phyloP scores from a whole-genome alignment of 2,888 invertebrate genomes.

The Pandemis cinnamomeana region DNA sequence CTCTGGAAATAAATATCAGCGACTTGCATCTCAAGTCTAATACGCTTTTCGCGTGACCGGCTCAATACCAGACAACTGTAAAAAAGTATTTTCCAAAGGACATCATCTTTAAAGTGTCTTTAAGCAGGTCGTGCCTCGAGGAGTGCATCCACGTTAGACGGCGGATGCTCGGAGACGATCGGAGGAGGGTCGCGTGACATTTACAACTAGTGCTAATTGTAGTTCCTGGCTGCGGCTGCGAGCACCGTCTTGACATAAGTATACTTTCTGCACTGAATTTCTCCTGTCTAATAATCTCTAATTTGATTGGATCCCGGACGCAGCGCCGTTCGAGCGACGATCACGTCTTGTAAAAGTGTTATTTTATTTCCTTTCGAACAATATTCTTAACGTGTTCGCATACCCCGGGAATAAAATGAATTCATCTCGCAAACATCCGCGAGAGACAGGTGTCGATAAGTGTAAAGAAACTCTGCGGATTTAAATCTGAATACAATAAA shows the following conservation, averaged over 20 bases:
- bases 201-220: slow-evolving; percentile 74
- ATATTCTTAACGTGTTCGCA: slow-evolving; percentile 10
- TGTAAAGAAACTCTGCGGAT: slow-evolving; percentile 1
- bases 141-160: slow-evolving; percentile 39
- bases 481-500: slow-evolving; percentile 39
- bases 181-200: slow-evolving; percentile 72
- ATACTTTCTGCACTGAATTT: slow-evolving; percentile 63
- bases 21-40: slow-evolving; percentile 5
- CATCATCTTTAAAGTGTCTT: slow-evolving; percentile 44
- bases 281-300: slow-evolving; percentile 72
- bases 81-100: slow-evolving; percentile 45
- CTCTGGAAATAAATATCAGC: no score
- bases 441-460: slow-evolving; percentile 2
- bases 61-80: slow-evolving; percentile 32
- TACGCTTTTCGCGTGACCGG: slow-evolving; percentile 45
- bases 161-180: slow-evolving; percentile 31
- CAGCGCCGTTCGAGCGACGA: slow-evolving; percentile 74
- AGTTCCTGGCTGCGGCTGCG: slow-evolving; percentile 62
- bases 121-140: slow-evolving; percentile 48
- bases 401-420: background rate
- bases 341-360: slow-evolving; percentile 62
- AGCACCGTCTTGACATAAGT: slow-evolving; percentile 66
- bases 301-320: slow-evolving; percentile 74
- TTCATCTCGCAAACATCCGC: background rate
- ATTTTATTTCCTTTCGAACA: slow-evolving; percentile 32